Conservation (phyloP, 2,888 invertebrate genomes). For the Poecilobothrus nobilitatus region DNA sequence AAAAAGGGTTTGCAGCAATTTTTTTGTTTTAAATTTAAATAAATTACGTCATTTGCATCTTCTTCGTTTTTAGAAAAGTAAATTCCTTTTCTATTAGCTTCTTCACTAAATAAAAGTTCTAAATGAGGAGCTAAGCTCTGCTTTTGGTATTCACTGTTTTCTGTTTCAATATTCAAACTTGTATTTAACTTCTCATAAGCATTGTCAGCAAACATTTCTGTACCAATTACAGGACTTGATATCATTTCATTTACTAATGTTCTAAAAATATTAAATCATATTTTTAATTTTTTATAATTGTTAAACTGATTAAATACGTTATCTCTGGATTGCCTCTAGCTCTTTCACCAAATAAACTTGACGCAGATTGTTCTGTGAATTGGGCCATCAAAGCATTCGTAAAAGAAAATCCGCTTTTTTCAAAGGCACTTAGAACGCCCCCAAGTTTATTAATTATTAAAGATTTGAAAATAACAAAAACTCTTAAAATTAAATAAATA, state of each 20-base stretch:
- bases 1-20: slow-evolving; percentile 12
- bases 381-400: slow-evolving; percentile 64
- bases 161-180: slow-evolving; percentile 19
- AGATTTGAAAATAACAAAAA: slow-evolving; percentile 72
- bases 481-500: slow-evolving; percentile 44
- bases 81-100: slow-evolving; percentile 58
- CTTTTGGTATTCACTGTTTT: too few relatives aligned
- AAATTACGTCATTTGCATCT: slow-evolving; percentile 47
- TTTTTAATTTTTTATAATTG: background rate
- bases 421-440: slow-evolving; percentile 60
- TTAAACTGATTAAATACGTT: slow-evolving; percentile 48
- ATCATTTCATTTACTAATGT: slow-evolving; percentile 34
- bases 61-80: slow-evolving; percentile 56
- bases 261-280: slow-evolving; percentile 24
- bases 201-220: slow-evolving; percentile 38
- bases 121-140: slow-evolving; percentile 38
- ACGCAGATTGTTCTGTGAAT: slow-evolving; percentile 56
- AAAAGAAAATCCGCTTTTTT: slow-evolving; percentile 53
- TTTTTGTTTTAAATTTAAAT: background rate
- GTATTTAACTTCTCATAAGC: slow-evolving; percentile 34
- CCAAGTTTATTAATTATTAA: slow-evolving; percentile 60
- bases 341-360: slow-evolving; percentile 51
- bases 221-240: slow-evolving; percentile 34
- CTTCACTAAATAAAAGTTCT: slow-evolving; percentile 58
- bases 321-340: slow-evolving; percentile 52